phyloP scores from a whole-genome alignment of 2,113 vertebrate genomes.

The Aegithalos caudatus region DNA sequence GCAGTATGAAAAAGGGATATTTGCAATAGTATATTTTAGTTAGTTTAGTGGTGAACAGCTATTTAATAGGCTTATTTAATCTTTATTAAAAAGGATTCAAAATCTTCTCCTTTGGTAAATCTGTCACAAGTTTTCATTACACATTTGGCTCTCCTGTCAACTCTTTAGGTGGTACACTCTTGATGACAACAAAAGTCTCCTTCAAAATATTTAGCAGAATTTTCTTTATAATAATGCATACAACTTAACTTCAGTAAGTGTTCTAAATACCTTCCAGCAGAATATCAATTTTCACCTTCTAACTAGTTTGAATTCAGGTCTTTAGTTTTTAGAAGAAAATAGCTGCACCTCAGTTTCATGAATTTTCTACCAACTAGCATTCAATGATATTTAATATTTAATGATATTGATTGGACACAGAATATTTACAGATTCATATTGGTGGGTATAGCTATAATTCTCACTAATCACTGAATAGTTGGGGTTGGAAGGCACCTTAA shows the following conservation, averaged over 20 bases:
- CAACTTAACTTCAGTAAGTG: not conserved
- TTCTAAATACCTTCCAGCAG: not conserved
- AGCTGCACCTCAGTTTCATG: not conserved
- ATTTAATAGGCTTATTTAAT: not conserved
- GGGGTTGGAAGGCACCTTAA: not conserved
- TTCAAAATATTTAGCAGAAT: not conserved
- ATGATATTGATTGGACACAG: not conserved
- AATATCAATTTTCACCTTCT: not conserved
- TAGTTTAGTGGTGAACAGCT: not conserved
- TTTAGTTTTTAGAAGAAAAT: not conserved
- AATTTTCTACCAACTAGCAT: not conserved
- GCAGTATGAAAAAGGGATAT: fast-evolving
- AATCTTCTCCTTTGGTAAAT: not conserved
- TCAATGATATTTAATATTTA: not conserved
- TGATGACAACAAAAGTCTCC: not conserved
- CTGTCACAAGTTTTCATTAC: not conserved
- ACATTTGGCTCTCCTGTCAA: not conserved
- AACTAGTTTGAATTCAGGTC: not conserved
- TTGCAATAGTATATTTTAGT: not conserved
- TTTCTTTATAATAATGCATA: not conserved
- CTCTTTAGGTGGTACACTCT: not conserved
- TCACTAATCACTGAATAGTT: not conserved
- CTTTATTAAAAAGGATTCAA: not conserved
- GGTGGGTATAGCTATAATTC: not conserved
- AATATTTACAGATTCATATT: not conserved